Evolutionary conservation across 2,113 vertebrate genomes (phyloP).

Genomic region (Calyptomena viridis): DNA sequence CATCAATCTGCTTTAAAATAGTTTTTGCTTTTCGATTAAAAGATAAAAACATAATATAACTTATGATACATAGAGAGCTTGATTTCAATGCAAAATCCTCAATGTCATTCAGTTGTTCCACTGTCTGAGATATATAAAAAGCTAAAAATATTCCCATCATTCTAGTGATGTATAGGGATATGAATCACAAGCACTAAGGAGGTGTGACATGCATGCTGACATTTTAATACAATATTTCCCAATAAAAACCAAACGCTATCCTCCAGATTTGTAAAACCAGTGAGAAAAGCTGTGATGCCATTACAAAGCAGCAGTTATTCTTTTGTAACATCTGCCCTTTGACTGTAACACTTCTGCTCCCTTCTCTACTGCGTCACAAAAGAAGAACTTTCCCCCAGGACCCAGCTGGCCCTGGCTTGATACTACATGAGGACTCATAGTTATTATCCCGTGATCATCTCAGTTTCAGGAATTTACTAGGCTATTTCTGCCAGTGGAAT

Average conservation of each 20-base stretch:
- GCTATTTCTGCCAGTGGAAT: background rate
- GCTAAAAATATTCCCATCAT: background rate
- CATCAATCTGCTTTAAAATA: background rate
- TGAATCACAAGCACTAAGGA: background rate
- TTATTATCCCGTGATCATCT: background rate
- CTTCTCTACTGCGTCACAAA: background rate
- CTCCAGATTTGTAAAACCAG: background rate
- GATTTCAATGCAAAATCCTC: background rate
- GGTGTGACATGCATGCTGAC: background rate
- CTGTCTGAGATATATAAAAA: background rate
- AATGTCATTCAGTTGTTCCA: background rate
- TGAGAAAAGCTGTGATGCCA: background rate
- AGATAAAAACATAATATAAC: background rate
- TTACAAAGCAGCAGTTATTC: background rate
- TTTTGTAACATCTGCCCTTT: background rate
- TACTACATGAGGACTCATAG: background rate
- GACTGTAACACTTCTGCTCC: rapidly evolving
- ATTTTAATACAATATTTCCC: constrained; percentile 23
- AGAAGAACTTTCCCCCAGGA: background rate
- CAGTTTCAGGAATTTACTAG: background rate
- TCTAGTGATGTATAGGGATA: background rate
- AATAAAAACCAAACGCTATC: background rate
- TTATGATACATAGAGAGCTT: background rate
- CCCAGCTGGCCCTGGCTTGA: background rate
- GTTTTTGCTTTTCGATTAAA: background rate